Conservation (phyloP, 2,888 invertebrate species). For the Harpalus rufipes region DNA sequence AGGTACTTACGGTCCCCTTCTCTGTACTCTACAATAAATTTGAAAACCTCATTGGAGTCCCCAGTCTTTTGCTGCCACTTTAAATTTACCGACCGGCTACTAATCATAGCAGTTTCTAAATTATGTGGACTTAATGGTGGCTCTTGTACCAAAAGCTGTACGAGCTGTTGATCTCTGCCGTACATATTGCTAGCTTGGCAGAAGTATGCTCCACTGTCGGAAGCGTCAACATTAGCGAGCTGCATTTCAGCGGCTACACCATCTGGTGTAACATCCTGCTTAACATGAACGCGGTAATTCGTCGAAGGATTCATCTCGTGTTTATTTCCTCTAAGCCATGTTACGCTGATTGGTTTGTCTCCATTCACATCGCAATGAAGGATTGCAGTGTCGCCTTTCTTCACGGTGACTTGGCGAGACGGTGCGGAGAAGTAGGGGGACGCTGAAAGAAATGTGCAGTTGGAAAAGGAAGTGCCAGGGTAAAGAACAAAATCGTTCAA, state of each 20-base stretch:
- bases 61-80: conserved; percentile 86
- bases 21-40: conserved; percentile 84
- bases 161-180: conserved; percentile 85
- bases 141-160: conserved; percentile 87
- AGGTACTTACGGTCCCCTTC: conserved; percentile 81
- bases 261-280: conserved; percentile 85
- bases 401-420: conserved; percentile 84
- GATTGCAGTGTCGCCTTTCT: conserved; percentile 85
- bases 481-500: neutral
- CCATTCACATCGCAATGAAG: conserved; percentile 88
- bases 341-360: conserved; percentile 87
- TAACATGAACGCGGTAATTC: conserved; percentile 82
- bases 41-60: conserved; percentile 85
- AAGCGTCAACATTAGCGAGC: conserved; percentile 84
- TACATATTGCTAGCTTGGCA: conserved; percentile 88
- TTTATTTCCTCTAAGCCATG: conserved; percentile 86
- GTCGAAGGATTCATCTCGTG: conserved; percentile 85
- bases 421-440: conserved; percentile 86
- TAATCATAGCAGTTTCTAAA: conserved; percentile 84
- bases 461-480: conserved; percentile 37
- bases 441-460: conserved; percentile 77
- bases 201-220: conserved; percentile 87
- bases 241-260: conserved; percentile 86
- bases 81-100: conserved; percentile 86
- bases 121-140: conserved; percentile 85